Evolutionary conservation across 2,113 vertebrate species (phyloP), one percentile per base, ranked within the genome.

Genomic region (Rousettus leschenaultii): DNA sequence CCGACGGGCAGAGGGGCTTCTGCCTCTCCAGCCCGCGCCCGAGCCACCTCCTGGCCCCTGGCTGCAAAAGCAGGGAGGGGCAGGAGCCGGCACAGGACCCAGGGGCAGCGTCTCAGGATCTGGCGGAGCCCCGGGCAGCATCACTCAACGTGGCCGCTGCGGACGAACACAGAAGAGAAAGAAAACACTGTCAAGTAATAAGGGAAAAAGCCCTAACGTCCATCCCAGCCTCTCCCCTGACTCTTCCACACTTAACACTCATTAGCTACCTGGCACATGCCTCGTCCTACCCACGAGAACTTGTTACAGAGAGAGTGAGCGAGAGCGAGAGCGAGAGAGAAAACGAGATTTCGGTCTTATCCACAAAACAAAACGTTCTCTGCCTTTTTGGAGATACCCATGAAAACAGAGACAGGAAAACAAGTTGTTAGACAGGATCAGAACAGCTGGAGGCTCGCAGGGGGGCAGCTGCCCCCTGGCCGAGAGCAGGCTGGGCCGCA

Each of bases 81-180:
- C 78, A 96, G 97, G 96, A 97, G 97, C 97, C 97, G 93, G 97
- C 97, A 86, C 95, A 91, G 97, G 97, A 96, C 95, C 97, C 82
- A 66, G 97, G 95, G 97, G 96, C 93, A 95, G 96, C 97, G 38
- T 96, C 97, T 97, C 96, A 89, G 97, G 97, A 96, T 97, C 97
- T 97, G 97, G 97, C 35, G 65, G 97, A 97, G 97, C 97, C 97
- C 97, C 74, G n/a, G 96, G 97, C 86, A 97, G 97, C 97, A 96
- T 98, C 97, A 98, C 71, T 97, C 97, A 96, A 97, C 97, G 97
- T 98, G 97, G 97, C 97, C 97, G 78, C 97, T 98, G 97, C 7
- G 75, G 97, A 98, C 10, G 95, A 97, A 98, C 97, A 97, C 86
- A 97, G 93, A 97, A 97, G 79, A 94, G 70, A 93, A 95, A 94